Evolutionary conservation across 2,113 vertebrate species (phyloP), one percentile per base, ranked within the genome.

Genomic region (Tympanuchus pallidicinctus): DNA sequence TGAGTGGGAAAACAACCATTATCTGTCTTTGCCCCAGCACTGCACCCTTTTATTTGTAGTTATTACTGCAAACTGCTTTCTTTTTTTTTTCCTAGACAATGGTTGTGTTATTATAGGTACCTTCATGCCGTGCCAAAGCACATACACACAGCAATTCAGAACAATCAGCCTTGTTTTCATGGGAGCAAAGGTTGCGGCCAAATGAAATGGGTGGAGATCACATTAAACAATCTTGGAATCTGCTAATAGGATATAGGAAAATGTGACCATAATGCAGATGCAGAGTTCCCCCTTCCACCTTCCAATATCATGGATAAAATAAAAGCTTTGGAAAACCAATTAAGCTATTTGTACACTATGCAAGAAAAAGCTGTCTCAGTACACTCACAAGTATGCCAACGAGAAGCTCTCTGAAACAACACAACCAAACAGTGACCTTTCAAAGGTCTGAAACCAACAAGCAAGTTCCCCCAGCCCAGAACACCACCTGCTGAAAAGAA

Each of bases 171-270:
- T 96, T 96, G 97, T 97, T 97, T 98, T 97, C 97, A 97, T 94
- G 94, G 97, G 96, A 97, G 97, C 96, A 97, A 97, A 97, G 96
- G 92, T 90, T 97, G 95, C 84, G 94, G 98, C 97, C 97, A 98
- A 98, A 97, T 92, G 85, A 98, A 97, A 97, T 97, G 98, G 98
- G 97, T 98, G 98, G 97, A 96, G 96, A 98, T 95, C 94, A 93
- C 85, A 96, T 97, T 94, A 96, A 97, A 98, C 96, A 96, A 97
- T 96, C 98, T 97, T 97, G 96, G 96, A 97, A 97, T 98, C 97
- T 97, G 93, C 96, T 97, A 97, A 97, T 96, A 96, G 97, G 97
- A 98, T 97, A 97, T 97, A 97, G 97, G 98, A 98, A 98, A 98
- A 98, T 97, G 94, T 97, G 95, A 98, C 88, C 83, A 94, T 93